Conservation (phyloP, 2,888 invertebrate species). For the Agapostemon virescens region DNA sequence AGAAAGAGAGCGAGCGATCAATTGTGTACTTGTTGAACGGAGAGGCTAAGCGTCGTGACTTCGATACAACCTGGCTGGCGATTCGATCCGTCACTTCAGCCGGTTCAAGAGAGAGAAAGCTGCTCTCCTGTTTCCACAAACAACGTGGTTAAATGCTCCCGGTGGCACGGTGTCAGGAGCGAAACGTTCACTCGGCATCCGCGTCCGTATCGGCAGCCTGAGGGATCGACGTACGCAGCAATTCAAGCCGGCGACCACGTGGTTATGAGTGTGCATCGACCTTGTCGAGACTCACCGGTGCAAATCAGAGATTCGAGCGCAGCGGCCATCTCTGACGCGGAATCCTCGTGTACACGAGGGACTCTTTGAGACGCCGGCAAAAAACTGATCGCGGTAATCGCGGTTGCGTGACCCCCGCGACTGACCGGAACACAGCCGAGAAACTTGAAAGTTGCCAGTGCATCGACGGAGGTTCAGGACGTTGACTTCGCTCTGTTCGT, state of each 20-base stretch:
- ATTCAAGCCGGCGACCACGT: slow-evolving; percentile 64
- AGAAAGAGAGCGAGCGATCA: slow-evolving; percentile 30
- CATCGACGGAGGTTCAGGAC: not conserved
- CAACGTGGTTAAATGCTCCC: slow-evolving; percentile 17
- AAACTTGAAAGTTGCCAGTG: not conserved
- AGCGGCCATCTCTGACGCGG: not conserved
- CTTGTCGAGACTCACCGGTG: slow-evolving; percentile 51
- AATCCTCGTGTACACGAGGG: not conserved
- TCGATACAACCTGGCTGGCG: slow-evolving; percentile 41
- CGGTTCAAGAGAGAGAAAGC: not conserved
- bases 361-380: not conserved
- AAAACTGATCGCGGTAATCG: slow-evolving; percentile 25
- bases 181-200: slow-evolving; percentile 12
- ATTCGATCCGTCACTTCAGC: slow-evolving; percentile 19
- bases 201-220: slow-evolving; percentile 28
- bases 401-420: slow-evolving; percentile 1
- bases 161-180: slow-evolving; percentile 7
- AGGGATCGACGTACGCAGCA: slow-evolving; percentile 46
- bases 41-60: slow-evolving; percentile 40
- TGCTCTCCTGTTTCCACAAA: slow-evolving; percentile 8
- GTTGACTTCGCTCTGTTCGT: not conserved
- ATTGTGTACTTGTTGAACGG: slow-evolving; percentile 75
- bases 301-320: slow-evolving; percentile 15
- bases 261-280: slow-evolving; percentile 63
- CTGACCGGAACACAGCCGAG: not conserved